Percentiles rank a stretch among this genome's conserved stretches.
phyloP scores from a whole-genome alignment of 2,113 vertebrate species.

The Nibea coibor region DNA sequence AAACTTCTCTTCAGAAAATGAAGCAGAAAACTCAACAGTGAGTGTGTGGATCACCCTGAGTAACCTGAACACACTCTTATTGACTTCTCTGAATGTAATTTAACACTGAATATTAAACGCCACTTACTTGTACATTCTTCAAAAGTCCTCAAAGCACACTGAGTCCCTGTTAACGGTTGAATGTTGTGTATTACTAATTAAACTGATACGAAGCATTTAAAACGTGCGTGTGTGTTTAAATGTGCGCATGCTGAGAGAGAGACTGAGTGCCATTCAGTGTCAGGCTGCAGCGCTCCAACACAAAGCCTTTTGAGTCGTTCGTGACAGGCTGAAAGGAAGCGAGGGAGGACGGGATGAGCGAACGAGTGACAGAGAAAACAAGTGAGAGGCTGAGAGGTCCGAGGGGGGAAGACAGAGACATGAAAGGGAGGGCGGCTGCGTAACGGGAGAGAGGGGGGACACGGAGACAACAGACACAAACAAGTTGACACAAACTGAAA shows the following conservation, averaged over 20 bases:
- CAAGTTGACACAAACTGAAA: not conserved
- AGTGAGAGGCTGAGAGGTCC: slow-evolving; percentile 49
- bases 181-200: not conserved
- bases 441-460: slow-evolving; percentile 10
- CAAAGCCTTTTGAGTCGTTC: slow-evolving; percentile 51
- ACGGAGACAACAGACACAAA: not conserved
- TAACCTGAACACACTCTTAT: not conserved
- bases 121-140: not conserved
- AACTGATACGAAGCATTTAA: not conserved
- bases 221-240: not conserved
- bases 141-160: not conserved
- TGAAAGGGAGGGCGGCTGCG: slow-evolving; percentile 27
- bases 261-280: slow-evolving; percentile 63
- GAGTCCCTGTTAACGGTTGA: not conserved
- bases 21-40: not conserved
- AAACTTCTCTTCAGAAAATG: not conserved
- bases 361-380: slow-evolving; percentile 48
- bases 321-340: slow-evolving; percentile 51
- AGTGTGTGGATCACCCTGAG: not conserved
- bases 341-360: slow-evolving; percentile 57
- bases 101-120: not conserved
- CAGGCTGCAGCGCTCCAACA: slow-evolving; percentile 59
- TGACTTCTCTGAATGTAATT: not conserved
- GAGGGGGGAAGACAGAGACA: slow-evolving; percentile 24
- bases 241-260: not conserved